phyloP scores from a whole-genome alignment of 2,888 invertebrate species.

The Chouioia cunea region DNA sequence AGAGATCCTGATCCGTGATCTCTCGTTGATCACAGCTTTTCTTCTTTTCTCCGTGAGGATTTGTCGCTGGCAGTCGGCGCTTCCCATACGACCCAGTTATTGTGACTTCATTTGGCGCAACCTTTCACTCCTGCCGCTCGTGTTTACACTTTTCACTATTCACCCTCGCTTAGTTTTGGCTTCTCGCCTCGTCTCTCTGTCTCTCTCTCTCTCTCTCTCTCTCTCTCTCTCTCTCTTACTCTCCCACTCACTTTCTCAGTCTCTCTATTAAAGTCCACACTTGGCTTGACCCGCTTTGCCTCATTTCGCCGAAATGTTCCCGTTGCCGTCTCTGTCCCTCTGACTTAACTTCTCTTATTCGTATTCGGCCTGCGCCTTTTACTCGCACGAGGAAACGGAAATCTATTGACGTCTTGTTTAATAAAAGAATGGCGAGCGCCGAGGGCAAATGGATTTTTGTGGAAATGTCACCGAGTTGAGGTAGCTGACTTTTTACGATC shows the following conservation, averaged over 20 bases:
- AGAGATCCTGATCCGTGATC: constrained; percentile 59
- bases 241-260: neutral
- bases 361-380: neutral
- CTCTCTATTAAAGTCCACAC: too few species aligned
- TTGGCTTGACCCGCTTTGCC: neutral
- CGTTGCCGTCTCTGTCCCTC: constrained; percentile 10
- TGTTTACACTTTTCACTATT: constrained; percentile 42
- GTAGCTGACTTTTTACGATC: neutral
- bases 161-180: constrained; percentile 9
- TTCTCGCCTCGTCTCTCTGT: neutral
- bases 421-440: constrained; percentile 7
- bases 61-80: too few species aligned
- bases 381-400: constrained; percentile 36
- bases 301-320: constrained; percentile 25
- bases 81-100: constrained; percentile 64
- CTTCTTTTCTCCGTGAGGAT: constrained; percentile 50
- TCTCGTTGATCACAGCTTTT: constrained; percentile 42
- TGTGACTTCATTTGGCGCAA: constrained; percentile 67
- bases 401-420: constrained; percentile 42
- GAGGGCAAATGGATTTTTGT: constrained; percentile 4
- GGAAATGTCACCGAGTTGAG: constrained; percentile 2
- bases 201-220: too few species aligned
- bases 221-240: neutral
- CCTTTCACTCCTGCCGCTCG: constrained; percentile 19
- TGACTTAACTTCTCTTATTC: neutral